Base-by-base conservation (phyloP, 1,140 invertebrate genomes). In the Drosophila lowei region DNA sequence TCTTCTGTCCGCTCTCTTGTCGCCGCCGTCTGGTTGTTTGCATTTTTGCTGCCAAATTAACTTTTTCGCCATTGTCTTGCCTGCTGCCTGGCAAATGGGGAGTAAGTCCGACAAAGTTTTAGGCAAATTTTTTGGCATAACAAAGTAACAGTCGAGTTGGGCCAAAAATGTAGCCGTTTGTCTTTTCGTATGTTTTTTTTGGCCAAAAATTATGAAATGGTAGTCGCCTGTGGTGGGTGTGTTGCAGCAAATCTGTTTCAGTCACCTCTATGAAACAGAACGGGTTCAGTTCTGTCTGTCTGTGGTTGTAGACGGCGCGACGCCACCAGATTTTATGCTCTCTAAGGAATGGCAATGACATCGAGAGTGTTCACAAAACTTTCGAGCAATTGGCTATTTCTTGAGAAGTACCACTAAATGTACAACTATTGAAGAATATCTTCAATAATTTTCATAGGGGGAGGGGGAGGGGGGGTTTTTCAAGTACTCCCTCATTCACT, bases 11-110 rank as follows among this genome's bases (percentile, higher is more conserved):
- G 34, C 9, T 38, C 34, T 38, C 11, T 11, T 13, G 34, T 38
- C 46, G 56, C 58, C 47, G 60, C 75, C 65, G 79, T 63, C 76
- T 77, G 72, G 62, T 85, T 86, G 80, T 86, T 85, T 86, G 81
- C 73, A 80, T 86, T 86, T 86, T 77, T 61, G 77, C 74, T 85
- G 81, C 81, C 81, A 85, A 85, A 85, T 86, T 86, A 86, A 86
- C 77, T 86, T 86, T 85, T 85, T 85, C 77, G 72, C 80, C 64
- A 86, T 85, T 86, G 73, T 85, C 75, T 83, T 52, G 53, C 42
- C 15, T 64, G 58, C 43, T 47, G 49, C 28, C 18, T 38, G 21
- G n/a, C 13, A 34, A 18, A 7, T 3, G 42, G 13, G 44, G 38
- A 48, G 52, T 43, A 49, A 13, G 8, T 38, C 18, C 42, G 42